A percentile compares a stretch with the other conserved stretches of the same genome.
Conservation (phyloP, 2,113 vertebrate species). For the Furnarius figulus region DNA sequence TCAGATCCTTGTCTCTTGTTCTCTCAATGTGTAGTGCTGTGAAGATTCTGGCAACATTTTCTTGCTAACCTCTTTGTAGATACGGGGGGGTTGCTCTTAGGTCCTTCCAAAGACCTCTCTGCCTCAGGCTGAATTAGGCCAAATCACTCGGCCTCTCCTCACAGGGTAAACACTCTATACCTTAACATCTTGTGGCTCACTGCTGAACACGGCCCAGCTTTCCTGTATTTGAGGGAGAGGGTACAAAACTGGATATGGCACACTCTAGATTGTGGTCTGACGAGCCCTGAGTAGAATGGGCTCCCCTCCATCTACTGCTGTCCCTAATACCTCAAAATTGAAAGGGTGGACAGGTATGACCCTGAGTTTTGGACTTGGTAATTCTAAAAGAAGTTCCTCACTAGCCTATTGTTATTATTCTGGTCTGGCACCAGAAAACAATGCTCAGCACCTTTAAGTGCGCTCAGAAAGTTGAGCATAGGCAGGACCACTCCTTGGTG, state of each 20-base stretch:
- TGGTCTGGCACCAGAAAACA: not conserved
- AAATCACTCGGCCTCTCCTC: not conserved
- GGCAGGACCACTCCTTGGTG: not conserved
- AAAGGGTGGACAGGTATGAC: not conserved
- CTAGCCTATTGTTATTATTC: not conserved
- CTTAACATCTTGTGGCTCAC: not conserved
- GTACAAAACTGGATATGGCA: not conserved
- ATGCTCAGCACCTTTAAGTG: not conserved
- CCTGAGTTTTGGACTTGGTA: not conserved
- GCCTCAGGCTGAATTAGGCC: not conserved
- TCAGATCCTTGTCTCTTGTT: not conserved
- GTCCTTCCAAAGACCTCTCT: not conserved
- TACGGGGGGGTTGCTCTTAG: not conserved
- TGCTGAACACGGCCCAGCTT: not conserved
- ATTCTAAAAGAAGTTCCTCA: not conserved
- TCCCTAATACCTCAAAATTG: not conserved
- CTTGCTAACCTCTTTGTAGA: rapidly evolving
- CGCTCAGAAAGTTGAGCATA: not conserved
- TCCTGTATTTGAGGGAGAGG: not conserved
- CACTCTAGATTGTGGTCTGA: not conserved
- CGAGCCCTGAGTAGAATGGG: not conserved
- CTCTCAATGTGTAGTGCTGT: not conserved
- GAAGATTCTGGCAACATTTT: not conserved
- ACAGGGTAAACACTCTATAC: not conserved
- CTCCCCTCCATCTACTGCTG: not conserved